Base-by-base conservation (phyloP, 1,140 invertebrate genomes). In the Ectropis grisescens region DNA sequence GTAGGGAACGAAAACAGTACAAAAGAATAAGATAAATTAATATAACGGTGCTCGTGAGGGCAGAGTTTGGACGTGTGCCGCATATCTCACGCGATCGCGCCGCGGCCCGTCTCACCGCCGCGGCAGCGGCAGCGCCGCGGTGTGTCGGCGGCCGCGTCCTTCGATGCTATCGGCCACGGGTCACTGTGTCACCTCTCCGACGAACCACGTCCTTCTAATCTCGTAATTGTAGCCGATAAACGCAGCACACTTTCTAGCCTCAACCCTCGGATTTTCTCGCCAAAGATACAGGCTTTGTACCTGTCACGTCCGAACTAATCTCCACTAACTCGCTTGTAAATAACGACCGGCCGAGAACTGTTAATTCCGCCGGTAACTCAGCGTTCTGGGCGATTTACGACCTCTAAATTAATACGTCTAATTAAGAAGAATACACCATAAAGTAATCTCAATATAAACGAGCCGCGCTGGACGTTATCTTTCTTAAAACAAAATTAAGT, bases 41-140 rank as follows among this genome's bases (percentile, higher is more conserved):
- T 59, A 57, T 65, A 59, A 67, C 54, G 60, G 52, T 33, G 34
- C 50, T 54, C 47, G 61, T 56, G 54, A 66, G 60, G 55, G 60
- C 60, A 70, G 46, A 23, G 46, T 10, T 35, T 15, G 25, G 55
- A 62, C 58, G 60, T 67, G 64, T 52, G 30, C 47, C 45, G 46
- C 32, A 27, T 59, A 64, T 72, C 68, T 64, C 68, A 67, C 68
- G 65, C 65, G 57, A 72, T 72, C 68, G 30, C 41, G 42, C 33
- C 31, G 40, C 34, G 6, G 19, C 9, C 19, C 19, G 4, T 22
- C 19, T 9, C 4, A 22, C 4, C 4, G 19, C 19, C 19, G 4
- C n/a, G n/a, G n/a, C n/a, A n/a, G n/a, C n/a, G n/a, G 28, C 31
- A 25, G 33, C 26, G 13, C 9, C 27, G 27, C 28, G 25, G 14